A percentile compares a stretch with the other conserved stretches of the same genome.
Conservation (phyloP, 2,113 vertebrate species). For the Ictalurus furcatus region DNA sequence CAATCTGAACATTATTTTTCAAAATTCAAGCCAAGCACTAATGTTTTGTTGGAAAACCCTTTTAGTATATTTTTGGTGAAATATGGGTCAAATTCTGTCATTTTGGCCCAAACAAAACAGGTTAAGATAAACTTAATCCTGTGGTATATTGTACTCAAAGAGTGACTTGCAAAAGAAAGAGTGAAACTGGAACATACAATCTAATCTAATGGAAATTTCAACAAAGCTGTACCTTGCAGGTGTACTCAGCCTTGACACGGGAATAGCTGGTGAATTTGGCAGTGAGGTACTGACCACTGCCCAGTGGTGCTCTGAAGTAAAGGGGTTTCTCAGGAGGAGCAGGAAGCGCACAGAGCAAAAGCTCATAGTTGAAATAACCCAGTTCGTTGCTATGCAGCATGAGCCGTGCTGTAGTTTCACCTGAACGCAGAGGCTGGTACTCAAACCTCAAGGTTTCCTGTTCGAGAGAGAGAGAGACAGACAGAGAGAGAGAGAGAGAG, state of each 20-base stretch:
- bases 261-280: conserved; percentile 81
- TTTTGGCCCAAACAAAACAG: neutral
- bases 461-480: neutral
- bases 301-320: conserved; percentile 75
- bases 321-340: conserved; percentile 75
- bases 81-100: neutral
- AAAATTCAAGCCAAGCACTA: neutral
- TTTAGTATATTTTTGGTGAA: neutral
- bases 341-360: conserved; percentile 72
- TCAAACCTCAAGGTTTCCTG: conserved; percentile 78
- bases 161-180: neutral
- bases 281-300: conserved; percentile 70
- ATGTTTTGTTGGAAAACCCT: neutral
- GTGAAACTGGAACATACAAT: neutral
- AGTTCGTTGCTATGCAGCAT: conserved; percentile 75
- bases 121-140: neutral
- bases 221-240: conserved; percentile 73
- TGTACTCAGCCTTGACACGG: conserved; percentile 75
- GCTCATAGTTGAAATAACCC: conserved; percentile 78
- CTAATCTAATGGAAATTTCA: neutral
- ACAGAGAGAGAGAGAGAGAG: neutral
- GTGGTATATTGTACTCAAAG: neutral
- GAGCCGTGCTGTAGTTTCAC: conserved; percentile 69
- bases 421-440: conserved; percentile 79
- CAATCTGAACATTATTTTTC: neutral